These are phyloP conservation scores for Vidua chalybeata DNA, from an alignment of 2,113 vertebrate genomes.

Conservation along the genomic window DNA sequence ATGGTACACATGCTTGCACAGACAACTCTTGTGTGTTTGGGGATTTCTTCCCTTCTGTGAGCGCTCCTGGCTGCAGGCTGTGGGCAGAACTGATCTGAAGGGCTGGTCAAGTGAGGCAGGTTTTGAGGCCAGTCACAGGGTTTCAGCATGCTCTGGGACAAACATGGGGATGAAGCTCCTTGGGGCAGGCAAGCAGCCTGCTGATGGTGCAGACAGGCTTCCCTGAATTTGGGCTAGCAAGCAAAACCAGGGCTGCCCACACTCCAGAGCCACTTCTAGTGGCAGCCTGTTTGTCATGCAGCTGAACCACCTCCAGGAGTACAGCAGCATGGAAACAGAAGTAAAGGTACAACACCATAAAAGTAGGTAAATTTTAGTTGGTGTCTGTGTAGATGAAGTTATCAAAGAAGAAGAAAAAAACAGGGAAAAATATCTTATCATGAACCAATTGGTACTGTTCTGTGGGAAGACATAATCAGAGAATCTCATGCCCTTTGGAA, in stretches of 20 bases:
- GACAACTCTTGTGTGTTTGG: background rate
- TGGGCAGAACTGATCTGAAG: background rate
- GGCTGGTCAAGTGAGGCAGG: background rate
- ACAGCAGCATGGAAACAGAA: background rate
- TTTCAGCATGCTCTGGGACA: background rate
- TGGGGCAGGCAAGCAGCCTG: background rate
- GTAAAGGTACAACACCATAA: background rate
- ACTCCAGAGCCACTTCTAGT: background rate
- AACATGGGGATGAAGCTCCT: rapidly evolving
- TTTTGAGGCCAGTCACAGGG: background rate
- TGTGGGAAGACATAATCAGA: background rate
- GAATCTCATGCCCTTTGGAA: constrained; percentile 14
- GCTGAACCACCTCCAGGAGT: background rate
- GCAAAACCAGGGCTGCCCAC: background rate
- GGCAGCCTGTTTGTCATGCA: background rate
- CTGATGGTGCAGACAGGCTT: background rate
- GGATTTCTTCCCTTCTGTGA: background rate
- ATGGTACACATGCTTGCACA: background rate
- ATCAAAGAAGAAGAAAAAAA: background rate
- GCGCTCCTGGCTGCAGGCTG: background rate
- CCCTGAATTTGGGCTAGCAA: background rate
- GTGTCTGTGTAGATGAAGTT: background rate
- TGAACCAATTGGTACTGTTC: background rate
- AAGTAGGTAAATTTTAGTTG: background rate
- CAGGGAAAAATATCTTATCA: background rate